Base-by-base conservation (phyloP, 2,888 invertebrate genomes). In the Geotrupes spiniger region DNA sequence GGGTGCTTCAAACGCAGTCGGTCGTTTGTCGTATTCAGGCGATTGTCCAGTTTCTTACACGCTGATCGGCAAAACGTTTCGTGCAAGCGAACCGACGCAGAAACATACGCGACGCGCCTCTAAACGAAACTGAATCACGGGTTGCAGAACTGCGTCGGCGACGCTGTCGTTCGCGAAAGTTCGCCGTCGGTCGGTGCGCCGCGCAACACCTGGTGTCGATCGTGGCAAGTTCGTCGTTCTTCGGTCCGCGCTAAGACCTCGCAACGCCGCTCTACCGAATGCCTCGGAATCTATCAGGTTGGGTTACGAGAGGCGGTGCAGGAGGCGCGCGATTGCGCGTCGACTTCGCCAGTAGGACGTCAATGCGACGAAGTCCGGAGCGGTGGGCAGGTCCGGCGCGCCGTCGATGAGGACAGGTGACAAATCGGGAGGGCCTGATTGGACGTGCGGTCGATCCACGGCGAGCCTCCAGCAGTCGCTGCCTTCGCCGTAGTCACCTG, bases 391-490 rank as follows among this genome's bases (percentile, higher is more conserved):
- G 70, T 63, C 70, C 56, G 62, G 57, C 59, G 49, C 59, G 46
- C 50, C 56, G 54, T 54, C 53, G 55, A 56, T 52, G 55, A 62
- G 61, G 66, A 68, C 70, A 71, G 71, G 72, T 71, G 72, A 71
- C 70, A 70, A 68, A 67, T 70, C 69, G 65, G 63, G 59, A 60
- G 60, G 49, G 58, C 60, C 56, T 61, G 63, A 71, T 71, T 71
- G 71, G 71, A 51, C 60, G 62, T 55, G 52, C 59, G 58, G 51
- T 56, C 59, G 50, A 42, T 43, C 31, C 46, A 52, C 53, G 49
- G 63, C 67, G 64, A 66, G 63, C 58, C 51, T 33, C 47, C 48
- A 42, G 40, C 40, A 36, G 40, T 61, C 46, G 62, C 62, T 64
- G 62, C 62, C 64, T 60, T 62, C 65, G 64, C 56, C 54, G 59